Percentiles rank a stretch among this genome's conserved stretches.
Evolutionary conservation across 2,888 invertebrate genomes (phyloP).

Genomic region (Athalia rosae): DNA sequence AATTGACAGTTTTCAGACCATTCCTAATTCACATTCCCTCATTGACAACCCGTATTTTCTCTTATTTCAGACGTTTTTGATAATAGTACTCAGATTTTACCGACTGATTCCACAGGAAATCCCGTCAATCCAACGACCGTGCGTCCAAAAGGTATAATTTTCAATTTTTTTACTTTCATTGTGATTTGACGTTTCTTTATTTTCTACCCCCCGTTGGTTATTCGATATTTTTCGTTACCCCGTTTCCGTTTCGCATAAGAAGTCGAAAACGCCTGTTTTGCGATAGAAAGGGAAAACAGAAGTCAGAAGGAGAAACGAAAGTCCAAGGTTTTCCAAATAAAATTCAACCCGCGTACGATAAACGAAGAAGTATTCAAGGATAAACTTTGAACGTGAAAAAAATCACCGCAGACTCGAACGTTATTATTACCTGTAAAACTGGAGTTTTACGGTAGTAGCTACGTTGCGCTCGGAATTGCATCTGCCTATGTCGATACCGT

Average conservation of each 20-base stretch:
- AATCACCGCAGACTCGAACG: not conserved
- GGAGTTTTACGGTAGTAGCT: conserved; percentile 6
- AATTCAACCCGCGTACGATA: not conserved
- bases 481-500: too few relatives aligned
- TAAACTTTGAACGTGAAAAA: conserved; percentile 17
- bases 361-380: not conserved
- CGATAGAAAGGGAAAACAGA: too few relatives aligned
- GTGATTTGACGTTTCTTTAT: conserved; percentile 41
- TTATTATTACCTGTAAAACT: conserved; percentile 26
- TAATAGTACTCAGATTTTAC: conserved; percentile 84
- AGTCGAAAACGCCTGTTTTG: too few relatives aligned
- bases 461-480: not conserved
- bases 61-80: conserved; percentile 83
- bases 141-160: conserved; percentile 81
- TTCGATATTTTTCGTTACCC: not conserved
- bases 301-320: too few relatives aligned
- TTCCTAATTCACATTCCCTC: conserved; percentile 47
- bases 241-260: not conserved
- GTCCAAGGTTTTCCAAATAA: not conserved
- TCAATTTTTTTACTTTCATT: conserved; percentile 46
- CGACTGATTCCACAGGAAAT: conserved; percentile 84
- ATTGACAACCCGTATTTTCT: conserved; percentile 55
- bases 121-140: conserved; percentile 82
- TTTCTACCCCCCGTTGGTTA: not conserved
- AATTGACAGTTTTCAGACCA: conserved; percentile 20